Conservation (phyloP, 2,113 vertebrate species). For the Nannobrachium achirus region DNA sequence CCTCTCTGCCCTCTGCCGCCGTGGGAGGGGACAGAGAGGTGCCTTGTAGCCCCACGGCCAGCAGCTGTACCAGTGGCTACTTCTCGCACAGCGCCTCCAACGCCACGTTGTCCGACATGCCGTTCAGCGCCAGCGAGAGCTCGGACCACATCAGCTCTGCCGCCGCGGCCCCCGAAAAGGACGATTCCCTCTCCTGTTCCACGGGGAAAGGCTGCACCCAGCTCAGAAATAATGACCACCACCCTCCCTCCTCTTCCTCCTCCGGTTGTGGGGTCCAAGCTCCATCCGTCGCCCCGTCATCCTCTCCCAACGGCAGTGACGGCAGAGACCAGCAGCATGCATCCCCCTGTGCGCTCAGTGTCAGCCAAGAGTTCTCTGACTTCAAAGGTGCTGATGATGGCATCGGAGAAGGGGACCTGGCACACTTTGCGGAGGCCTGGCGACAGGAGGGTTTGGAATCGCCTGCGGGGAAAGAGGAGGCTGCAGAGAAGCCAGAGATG, state of each 20-base stretch:
- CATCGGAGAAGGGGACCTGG: conserved; percentile 77
- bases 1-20: conserved; percentile 76
- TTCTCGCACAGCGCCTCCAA: conserved; percentile 98
- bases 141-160: conserved; percentile 86
- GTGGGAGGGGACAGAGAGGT: conserved; percentile 84
- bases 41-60: conserved; percentile 92
- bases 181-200: conserved; percentile 63
- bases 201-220: conserved; percentile 53
- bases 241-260: conserved; percentile 2
- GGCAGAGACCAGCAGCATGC: background rate
- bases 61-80: conserved; percentile 97
- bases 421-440: conserved; percentile 66
- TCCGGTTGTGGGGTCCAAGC: conserved; percentile 23
- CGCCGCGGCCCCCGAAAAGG: conserved; percentile 72
- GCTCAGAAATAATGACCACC: conserved; percentile 76
- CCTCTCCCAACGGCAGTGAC: conserved; percentile 28
- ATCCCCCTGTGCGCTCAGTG: conserved; percentile 56
- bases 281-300: conserved; percentile 12
- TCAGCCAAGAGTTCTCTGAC: conserved; percentile 89
- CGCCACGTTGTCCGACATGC: conserved; percentile 92
- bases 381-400: conserved; percentile 91
- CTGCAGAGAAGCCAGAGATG: conserved; percentile 23
- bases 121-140: conserved; percentile 90
- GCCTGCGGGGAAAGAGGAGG: conserved; percentile 21
- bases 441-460: conserved; percentile 29